Evolutionary conservation across 1,140 invertebrate species (phyloP).

Genomic region (Platyura marginata): DNA sequence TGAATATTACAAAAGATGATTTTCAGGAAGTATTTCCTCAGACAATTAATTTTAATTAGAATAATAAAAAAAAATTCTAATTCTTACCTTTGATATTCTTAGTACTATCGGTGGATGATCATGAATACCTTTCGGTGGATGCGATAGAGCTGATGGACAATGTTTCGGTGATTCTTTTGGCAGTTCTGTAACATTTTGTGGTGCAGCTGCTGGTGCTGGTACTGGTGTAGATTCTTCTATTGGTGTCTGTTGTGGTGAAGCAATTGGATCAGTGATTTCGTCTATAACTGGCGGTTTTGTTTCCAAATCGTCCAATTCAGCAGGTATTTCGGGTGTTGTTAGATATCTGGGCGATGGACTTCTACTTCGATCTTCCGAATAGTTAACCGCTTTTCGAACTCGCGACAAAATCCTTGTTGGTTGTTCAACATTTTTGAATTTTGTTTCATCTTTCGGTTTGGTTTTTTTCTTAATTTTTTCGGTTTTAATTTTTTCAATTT

Average conservation of each 20-base stretch:
- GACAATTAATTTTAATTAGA: not conserved
- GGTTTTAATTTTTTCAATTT: conserved; percentile 17
- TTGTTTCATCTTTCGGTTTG: conserved; percentile 16
- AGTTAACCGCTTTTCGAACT: conserved; percentile 21
- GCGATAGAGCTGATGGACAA: conserved; percentile 12
- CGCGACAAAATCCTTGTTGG: conserved; percentile 20
- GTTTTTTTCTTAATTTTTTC: conserved; percentile 14
- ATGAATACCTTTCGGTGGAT: conserved; percentile 30
- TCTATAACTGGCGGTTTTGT: conserved; percentile 2
- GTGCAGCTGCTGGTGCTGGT: conserved; percentile 3
- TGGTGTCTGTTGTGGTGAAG: too few species aligned
- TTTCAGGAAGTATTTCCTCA: not conserved
- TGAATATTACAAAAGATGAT: not conserved
- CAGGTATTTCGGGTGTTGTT: not conserved
- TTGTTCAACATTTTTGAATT: conserved; percentile 5
- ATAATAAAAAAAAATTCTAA: not conserved
- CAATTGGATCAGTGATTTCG: conserved; percentile 4
- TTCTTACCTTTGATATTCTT: conserved; percentile 33
- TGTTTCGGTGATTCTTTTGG: conserved; percentile 5
- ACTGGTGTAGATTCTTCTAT: conserved; percentile 11
- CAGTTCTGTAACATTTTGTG: conserved; percentile 1
- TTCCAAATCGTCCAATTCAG: not conserved
- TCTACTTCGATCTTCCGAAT: conserved; percentile 13
- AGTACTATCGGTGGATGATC: conserved; percentile 35
- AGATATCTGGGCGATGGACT: not conserved